Base-by-base conservation (phyloP, 2,888 invertebrate species). In the Drepana falcataria region DNA sequence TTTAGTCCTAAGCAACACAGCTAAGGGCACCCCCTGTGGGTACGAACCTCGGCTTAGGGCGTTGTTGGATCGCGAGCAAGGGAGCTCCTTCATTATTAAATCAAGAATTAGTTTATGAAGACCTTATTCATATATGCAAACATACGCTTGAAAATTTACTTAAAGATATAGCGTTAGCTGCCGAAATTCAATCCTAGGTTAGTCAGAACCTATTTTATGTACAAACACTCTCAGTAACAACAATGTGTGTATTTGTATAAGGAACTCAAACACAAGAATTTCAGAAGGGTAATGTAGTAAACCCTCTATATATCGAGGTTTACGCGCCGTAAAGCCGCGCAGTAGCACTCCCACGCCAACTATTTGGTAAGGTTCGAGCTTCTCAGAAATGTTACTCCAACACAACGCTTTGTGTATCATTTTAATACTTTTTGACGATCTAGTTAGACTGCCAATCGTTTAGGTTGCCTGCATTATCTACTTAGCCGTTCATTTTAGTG, bases 251-350 rank as follows among this genome's bases (percentile, higher is more conserved):
- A 49, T 51, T 51, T 51, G 44, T 9, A 40, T 34, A 40, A 34
- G 51, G 34, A 51, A 51, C 40, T 51, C 40, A 51, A 51, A 51
- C 34, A 51, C 51, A 51, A 51, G 34, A 40, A 51, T 51, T 37
- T 34, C 51, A 34, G 33, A 51, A 40, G 51, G 21, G 40, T 51
- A 51, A 40, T 41, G 40, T 40, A 34, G 6, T 33, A 40, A 51
- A 51, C 40, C 40, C 40, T 6, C 40, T 51, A 40, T 9, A 37
- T 34, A 51, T 41, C 40, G 40, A 40, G 51, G 51, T 7, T 51
- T 41, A 34, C 35, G n/a, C 40, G n/a, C 40, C 51, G 34, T 41
- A 40, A 51, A 51, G 34, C 51, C 41, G 6, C 40, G 51, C 6
- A 44, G 44, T 9, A 9, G 44, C 3, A 9, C 9, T 9, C 9